phyloP scores from a whole-genome alignment of 2,888 invertebrate genomes.

The Parasteatoda lunata region DNA sequence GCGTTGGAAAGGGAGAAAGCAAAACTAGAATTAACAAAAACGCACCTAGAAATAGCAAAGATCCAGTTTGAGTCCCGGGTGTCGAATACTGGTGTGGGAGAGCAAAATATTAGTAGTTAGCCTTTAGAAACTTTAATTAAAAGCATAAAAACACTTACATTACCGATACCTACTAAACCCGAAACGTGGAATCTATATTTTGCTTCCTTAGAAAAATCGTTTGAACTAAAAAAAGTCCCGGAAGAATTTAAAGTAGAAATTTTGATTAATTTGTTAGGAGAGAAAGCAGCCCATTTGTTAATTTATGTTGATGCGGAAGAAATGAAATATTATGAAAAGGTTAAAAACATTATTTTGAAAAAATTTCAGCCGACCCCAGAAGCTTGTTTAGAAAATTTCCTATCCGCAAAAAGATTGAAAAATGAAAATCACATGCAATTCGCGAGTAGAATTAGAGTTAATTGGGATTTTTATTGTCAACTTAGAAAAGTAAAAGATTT shows the following conservation, averaged over 20 bases:
- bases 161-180: too few relatives aligned
- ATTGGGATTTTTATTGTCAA: conserved; percentile 18
- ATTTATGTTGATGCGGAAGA: conserved; percentile 1
- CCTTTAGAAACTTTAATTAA: too few relatives aligned
- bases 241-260: conserved; percentile 23
- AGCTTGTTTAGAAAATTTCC: conserved; percentile 19
- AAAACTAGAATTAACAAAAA: too few relatives aligned
- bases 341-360: conserved; percentile 11
- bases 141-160: too few relatives aligned
- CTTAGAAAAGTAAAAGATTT: conserved; percentile 4
- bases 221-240: conserved; percentile 9
- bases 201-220: conserved; percentile 19
- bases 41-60: too few relatives aligned
- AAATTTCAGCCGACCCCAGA: conserved; percentile 10
- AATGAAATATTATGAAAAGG: conserved; percentile 11
- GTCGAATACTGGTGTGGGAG: too few relatives aligned
- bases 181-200: too few relatives aligned
- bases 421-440: conserved; percentile 23
- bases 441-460: not conserved
- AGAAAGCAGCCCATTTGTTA: conserved; percentile 3
- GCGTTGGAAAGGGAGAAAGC: too few relatives aligned
- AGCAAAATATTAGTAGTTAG: too few relatives aligned
- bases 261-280: conserved; percentile 23
- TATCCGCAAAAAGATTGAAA: not conserved
- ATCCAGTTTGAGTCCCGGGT: too few relatives aligned